Evolutionary conservation across 1,140 invertebrate species (phyloP).

Genomic region (Bombus waltoni): DNA sequence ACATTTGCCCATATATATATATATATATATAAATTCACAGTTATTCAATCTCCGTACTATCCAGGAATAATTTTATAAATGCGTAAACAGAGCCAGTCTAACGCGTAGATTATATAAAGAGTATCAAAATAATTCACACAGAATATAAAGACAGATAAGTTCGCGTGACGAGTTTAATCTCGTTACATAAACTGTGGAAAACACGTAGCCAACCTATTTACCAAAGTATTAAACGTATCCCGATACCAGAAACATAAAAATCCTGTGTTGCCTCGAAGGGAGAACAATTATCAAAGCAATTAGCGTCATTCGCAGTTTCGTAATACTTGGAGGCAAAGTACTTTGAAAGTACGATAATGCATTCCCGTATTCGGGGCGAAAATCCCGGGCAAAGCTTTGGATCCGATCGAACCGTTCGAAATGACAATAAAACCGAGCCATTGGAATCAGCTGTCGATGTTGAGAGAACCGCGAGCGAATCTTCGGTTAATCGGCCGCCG

Average conservation of each 20-base stretch:
- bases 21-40: no score
- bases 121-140: no score
- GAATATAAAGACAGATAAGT: no score
- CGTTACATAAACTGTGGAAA: background rate
- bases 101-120: no score
- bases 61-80: no score
- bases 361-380: background rate
- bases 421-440: slow-evolving; percentile 36
- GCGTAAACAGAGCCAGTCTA: no score
- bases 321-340: background rate
- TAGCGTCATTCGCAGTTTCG: background rate
- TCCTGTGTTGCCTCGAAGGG: background rate
- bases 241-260: background rate
- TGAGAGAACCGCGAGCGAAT: slow-evolving; percentile 29
- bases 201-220: background rate
- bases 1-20: no score
- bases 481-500: slow-evolving; percentile 58
- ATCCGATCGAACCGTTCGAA: background rate
- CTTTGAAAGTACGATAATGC: background rate
- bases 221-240: no score
- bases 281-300: background rate
- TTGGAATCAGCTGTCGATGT: slow-evolving; percentile 8
- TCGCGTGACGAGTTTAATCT: no score
- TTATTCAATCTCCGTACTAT: no score
- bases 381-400: background rate